Percentiles rank a stretch among this genome's conserved stretches.
phyloP scores from a whole-genome alignment of 2,113 vertebrate genomes.

The Calidris pugnax region DNA sequence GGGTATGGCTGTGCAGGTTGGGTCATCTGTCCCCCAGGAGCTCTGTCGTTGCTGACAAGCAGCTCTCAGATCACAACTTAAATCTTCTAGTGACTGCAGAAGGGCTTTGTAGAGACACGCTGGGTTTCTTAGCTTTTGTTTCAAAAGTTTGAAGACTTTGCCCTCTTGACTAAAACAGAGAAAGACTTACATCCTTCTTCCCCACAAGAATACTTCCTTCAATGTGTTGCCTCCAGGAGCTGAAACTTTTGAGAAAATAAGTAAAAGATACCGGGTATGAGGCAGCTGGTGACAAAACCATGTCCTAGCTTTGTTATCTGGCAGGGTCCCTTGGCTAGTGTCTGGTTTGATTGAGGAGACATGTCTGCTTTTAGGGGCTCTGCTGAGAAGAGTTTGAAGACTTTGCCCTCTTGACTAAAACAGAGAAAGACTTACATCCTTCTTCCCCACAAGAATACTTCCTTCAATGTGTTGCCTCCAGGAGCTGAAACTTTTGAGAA shows the following conservation, averaged over 20 bases:
- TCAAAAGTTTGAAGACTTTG: background rate
- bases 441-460: background rate
- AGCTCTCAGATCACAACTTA: background rate
- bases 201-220: background rate
- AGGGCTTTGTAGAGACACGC: background rate
- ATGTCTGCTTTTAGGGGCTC: background rate
- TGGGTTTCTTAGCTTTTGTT: background rate
- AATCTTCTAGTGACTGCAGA: background rate
- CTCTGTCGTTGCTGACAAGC: background rate
- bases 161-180: background rate
- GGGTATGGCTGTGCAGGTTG: background rate
- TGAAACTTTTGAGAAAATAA: background rate
- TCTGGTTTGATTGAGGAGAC: background rate
- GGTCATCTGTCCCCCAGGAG: background rate
- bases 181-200: background rate
- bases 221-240: background rate
- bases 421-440: background rate
- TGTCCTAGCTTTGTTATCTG: background rate
- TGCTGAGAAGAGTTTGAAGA: background rate
- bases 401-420: background rate
- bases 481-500: background rate
- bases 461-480: background rate
- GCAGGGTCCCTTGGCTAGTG: background rate
- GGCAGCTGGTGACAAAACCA: background rate
- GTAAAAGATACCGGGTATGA: background rate